Percentiles rank a stretch among this genome's conserved stretches.
phyloP scores from a whole-genome alignment of 2,888 invertebrate genomes.

The Melieria crassipennis region DNA sequence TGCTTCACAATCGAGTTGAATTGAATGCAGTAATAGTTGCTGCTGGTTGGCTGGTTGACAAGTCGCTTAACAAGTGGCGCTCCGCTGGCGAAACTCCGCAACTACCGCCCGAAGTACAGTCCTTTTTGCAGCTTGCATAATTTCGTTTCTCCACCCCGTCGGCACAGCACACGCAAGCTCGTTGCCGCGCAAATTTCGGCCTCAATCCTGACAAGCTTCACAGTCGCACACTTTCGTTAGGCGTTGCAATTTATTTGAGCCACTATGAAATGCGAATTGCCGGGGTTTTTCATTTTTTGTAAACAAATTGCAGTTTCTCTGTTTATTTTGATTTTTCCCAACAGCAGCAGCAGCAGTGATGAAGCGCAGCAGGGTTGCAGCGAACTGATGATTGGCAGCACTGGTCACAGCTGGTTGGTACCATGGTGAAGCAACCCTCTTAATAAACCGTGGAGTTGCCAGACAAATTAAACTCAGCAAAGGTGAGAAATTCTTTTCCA shows the following conservation, averaged over 20 bases:
- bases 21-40: too few relatives aligned
- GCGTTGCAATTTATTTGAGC: too few relatives aligned
- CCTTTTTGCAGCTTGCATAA: conserved; percentile 52
- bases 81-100: too few relatives aligned
- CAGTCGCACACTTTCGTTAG: too few relatives aligned
- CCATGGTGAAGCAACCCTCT: conserved; percentile 1
- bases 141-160: conserved; percentile 39
- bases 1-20: too few relatives aligned
- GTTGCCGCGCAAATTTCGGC: background rate
- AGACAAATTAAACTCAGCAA: background rate
- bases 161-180: background rate
- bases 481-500: too few relatives aligned
- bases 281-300: conserved; percentile 8
- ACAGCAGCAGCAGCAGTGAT: conserved; percentile 1
- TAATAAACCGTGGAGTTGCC: background rate
- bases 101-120: conserved; percentile 48
- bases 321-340: conserved; percentile 26
- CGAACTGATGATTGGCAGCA: background rate
- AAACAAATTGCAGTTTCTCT: conserved; percentile 26
- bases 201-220: background rate
- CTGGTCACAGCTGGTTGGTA: conserved; percentile 16
- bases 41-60: too few relatives aligned
- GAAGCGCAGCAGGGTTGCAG: conserved; percentile 19
- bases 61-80: too few relatives aligned
- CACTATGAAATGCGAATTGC: too few relatives aligned